Percentiles rank a stretch among this genome's conserved stretches.
Conservation (phyloP, 2,113 vertebrate genomes). For the Hydrolagus affinis region DNA sequence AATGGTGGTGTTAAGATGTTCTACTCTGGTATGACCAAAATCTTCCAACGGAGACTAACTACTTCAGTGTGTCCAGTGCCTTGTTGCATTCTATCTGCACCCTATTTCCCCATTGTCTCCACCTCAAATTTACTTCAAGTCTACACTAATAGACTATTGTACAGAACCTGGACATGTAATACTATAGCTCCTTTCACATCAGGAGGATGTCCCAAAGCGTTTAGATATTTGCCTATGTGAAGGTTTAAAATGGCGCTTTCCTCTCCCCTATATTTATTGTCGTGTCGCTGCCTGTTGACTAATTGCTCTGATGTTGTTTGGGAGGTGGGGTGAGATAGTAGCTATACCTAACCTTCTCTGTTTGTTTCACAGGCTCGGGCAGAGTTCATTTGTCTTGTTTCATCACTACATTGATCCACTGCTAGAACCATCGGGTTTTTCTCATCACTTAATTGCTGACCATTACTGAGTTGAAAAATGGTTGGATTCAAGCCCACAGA, state of each 20-base stretch:
- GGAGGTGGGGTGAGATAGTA: not conserved
- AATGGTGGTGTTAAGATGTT: too few relatives aligned
- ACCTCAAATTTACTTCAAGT: too few relatives aligned
- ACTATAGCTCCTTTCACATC: too few relatives aligned
- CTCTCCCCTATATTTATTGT: not conserved
- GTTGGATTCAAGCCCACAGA: slow-evolving; percentile 50
- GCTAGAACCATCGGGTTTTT: fast-evolving
- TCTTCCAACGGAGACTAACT: too few relatives aligned
- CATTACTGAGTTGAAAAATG: slow-evolving; percentile 44
- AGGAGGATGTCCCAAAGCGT: too few relatives aligned
- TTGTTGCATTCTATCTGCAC: too few relatives aligned
- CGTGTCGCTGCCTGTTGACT: not conserved
- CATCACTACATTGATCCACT: not conserved
- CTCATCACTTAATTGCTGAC: not conserved
- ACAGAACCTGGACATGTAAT: too few relatives aligned
- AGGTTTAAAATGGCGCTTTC: not conserved
- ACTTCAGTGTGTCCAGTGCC: too few relatives aligned
- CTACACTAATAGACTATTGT: too few relatives aligned
- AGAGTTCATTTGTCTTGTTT: slow-evolving; percentile 32
- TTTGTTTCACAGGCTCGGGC: slow-evolving; percentile 7
- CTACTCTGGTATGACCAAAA: too few relatives aligned
- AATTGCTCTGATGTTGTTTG: not conserved
- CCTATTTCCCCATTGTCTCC: too few relatives aligned
- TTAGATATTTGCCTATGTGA: not conserved
- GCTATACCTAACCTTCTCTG: not conserved